Evolutionary conservation across 2,797 vertebrate genomes (phyloP).

Genomic region (Smutsia temminckii): DNA sequence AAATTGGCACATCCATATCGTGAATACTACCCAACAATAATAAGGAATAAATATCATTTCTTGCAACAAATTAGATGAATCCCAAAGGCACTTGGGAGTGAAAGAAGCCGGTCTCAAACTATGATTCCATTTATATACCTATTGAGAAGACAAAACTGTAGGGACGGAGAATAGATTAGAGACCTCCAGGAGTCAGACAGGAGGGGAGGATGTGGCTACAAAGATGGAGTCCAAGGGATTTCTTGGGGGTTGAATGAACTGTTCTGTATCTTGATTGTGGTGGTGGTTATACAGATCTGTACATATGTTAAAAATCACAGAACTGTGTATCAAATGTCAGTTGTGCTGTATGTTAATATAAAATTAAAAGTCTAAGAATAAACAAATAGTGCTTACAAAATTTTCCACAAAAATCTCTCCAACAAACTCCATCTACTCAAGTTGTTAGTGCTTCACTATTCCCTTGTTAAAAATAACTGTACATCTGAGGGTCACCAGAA

Average conservation of each 20-base stretch:
- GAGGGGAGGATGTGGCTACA: neutral
- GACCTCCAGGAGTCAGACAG: neutral
- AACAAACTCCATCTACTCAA: neutral
- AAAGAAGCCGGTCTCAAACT: neutral
- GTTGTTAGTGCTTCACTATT: neutral
- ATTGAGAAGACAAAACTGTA: neutral
- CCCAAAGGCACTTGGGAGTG: neutral
- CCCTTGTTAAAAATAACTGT: neutral
- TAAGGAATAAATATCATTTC: neutral
- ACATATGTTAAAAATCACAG: neutral
- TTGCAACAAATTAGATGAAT: neutral
- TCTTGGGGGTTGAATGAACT: neutral
- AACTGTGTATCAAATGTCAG: neutral
- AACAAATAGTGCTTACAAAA: neutral
- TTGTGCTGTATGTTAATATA: neutral
- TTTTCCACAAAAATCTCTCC: slow-evolving; percentile 15
- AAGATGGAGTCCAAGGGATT: neutral
- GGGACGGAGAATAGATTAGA: neutral
- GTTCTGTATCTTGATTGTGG: neutral
- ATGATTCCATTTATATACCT: neutral
- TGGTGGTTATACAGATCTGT: neutral
- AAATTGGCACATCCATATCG: neutral
- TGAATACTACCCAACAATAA: neutral
- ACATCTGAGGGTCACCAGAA: neutral
- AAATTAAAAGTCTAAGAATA: neutral